Evolutionary conservation across 2,113 vertebrate species (phyloP), one percentile per base, ranked within the genome.

Genomic region (Anarrhichthys ocellatus): DNA sequence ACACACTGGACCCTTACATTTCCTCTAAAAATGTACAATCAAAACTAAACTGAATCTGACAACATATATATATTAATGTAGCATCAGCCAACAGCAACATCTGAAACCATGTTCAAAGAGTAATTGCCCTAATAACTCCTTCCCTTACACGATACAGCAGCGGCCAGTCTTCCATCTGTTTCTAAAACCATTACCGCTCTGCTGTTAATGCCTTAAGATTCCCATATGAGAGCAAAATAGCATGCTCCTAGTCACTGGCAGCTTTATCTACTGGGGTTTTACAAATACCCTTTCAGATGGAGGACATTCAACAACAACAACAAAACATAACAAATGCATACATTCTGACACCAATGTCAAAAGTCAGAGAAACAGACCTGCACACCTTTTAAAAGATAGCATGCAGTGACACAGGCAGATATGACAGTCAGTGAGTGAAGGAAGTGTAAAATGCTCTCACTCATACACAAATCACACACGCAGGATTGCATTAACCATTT

Each of bases 151-250:
- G 24, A 74, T 66, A 44, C 54, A 59, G 40, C 72, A 76, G 68
- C 75, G 18, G n/a, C 48, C 74, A 63, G 34, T 66, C 50, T 46
- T 77, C 80, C 79, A 88, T 90, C 83, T 82, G 87, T 69, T 76
- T 78, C 54, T 70, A 81, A 84, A 88, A 68, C 50, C 78, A 84
- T 76, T 59, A 76, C 22, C 8, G 0, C 68, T 76, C 52, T 58
- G 34, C 56, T 84, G 65, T 38, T 59, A 77, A 56, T 76, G 82
- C 79, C 73, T 72, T 54, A 8, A 87, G 70, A 70, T 64, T 79
- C 50, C 40, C 81, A 82, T 54, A 48, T 82, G 70, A 87, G 67
- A 68, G 17, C 64, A 54, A 71, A 80, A 71, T 52, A 38, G 73
- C 40, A 63, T 72, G 24, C 65, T 68, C 48, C 61, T 42, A 80